Conservation (phyloP, 1,140 invertebrate species). For the Trichonephila clavata region DNA sequence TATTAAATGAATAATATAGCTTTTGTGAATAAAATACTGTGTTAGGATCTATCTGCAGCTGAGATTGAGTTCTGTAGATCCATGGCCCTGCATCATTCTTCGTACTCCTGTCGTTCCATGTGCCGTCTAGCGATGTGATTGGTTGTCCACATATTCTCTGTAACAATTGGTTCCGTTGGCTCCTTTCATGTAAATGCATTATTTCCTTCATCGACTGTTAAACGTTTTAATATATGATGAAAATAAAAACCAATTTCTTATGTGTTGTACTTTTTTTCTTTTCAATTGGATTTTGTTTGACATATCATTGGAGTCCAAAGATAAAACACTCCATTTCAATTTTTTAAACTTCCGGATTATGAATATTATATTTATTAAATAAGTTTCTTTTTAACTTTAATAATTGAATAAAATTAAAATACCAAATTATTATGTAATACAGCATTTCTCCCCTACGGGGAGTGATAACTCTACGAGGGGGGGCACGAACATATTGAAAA, state of each 20-base stretch:
- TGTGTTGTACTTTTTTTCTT: background rate
- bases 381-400: background rate
- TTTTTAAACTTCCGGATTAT: background rate
- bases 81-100: constrained; percentile 14
- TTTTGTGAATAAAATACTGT: too few species aligned
- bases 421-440: too few species aligned
- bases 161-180: constrained; percentile 64
- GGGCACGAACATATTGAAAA: too few species aligned
- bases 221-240: constrained; percentile 73
- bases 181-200: constrained; percentile 72
- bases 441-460: too few species aligned
- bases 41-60: too few species aligned
- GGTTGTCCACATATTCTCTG: constrained; percentile 48
- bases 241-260: constrained; percentile 72
- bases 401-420: too few species aligned
- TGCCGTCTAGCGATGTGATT: constrained; percentile 50
- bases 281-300: too few species aligned
- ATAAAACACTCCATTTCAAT: background rate
- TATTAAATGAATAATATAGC: too few species aligned
- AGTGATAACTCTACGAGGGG: too few species aligned
- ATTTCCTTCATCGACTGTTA: constrained; percentile 75
- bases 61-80: constrained; percentile 13
- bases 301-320: too few species aligned
- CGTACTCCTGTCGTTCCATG: constrained; percentile 41
- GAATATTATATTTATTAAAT: background rate